Conservation (phyloP, 2,888 invertebrate species). For the Epistrophe grossulariae region DNA sequence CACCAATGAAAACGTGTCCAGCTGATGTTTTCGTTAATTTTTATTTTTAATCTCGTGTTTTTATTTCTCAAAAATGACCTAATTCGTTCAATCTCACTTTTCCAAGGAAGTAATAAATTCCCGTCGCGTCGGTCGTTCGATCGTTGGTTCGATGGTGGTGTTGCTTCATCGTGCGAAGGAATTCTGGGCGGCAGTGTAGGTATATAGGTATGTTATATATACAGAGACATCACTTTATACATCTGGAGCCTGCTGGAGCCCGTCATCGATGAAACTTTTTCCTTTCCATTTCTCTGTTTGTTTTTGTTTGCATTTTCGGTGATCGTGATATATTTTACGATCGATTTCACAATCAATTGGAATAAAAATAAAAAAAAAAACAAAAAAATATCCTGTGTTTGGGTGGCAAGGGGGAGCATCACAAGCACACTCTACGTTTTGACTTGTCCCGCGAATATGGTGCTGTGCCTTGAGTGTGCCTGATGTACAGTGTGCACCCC, state of each 20-base stretch:
- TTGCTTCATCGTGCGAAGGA: background rate
- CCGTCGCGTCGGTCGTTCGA: background rate
- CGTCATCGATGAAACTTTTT: background rate
- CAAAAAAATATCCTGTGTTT: conserved; percentile 63
- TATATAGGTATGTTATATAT: background rate
- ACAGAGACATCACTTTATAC: conserved; percentile 63
- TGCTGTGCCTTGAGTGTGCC: background rate
- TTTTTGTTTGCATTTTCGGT: conserved; percentile 41
- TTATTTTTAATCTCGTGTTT: conserved; percentile 11
- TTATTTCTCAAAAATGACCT: conserved; percentile 47
- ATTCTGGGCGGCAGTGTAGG: background rate
- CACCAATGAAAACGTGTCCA: conserved; percentile 50
- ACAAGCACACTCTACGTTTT: background rate
- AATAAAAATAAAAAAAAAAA: conserved; percentile 28
- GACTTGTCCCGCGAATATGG: background rate
- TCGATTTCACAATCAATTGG: conserved; percentile 68
- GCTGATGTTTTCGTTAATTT: conserved; percentile 43
- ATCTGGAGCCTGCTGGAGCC: conserved; percentile 48
- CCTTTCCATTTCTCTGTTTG: conserved; percentile 9
- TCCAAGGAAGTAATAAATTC: conserved; percentile 67
- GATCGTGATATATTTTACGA: conserved; percentile 68
- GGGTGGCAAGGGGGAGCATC: conserved; percentile 24
- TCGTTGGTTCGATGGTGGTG: background rate
- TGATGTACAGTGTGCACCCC: conserved; percentile 14
- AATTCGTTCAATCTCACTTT: conserved; percentile 38